Conservation (phyloP, 64 coral and sea anemone species). For the Orbicella faveolata region DNA sequence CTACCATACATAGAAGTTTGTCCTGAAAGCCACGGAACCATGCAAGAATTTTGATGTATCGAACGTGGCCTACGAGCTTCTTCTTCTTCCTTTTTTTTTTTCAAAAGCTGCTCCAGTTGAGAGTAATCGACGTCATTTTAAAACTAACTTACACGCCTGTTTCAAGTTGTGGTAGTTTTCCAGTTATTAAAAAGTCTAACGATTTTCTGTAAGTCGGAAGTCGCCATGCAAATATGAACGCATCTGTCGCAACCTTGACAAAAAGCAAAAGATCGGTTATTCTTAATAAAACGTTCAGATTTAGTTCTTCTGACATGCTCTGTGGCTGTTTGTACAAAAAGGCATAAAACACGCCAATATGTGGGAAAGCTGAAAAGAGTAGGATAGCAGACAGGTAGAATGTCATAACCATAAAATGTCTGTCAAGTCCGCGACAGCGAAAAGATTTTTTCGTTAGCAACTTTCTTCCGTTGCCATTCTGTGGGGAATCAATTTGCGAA, state of each 20-base stretch:
- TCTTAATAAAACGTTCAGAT: slow-evolving; percentile 60
- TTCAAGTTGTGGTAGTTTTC: neutral
- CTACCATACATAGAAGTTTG: no score
- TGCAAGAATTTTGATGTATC: no score
- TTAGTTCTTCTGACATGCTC: slow-evolving; percentile 37
- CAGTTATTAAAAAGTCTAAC: neutral
- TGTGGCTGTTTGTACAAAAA: slow-evolving; percentile 63
- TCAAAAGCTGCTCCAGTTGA: neutral
- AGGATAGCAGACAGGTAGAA: slow-evolving; percentile 76
- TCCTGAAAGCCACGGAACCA: no score
- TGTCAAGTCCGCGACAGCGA: slow-evolving; percentile 18
- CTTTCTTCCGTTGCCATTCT: neutral
- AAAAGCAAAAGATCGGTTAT: slow-evolving; percentile 83
- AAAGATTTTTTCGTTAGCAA: neutral
- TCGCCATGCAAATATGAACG: slow-evolving; percentile 83
- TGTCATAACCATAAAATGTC: slow-evolving; percentile 58
- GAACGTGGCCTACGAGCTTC: no score
- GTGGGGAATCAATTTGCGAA: neutral
- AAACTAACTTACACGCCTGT: neutral
- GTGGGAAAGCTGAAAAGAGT: slow-evolving; percentile 62
- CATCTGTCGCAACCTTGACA: slow-evolving; percentile 59
- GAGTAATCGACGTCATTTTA: neutral
- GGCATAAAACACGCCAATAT: slow-evolving; percentile 70
- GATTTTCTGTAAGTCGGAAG: slow-evolving; percentile 64
- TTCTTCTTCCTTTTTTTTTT: neutral